A percentile compares a stretch with the other conserved stretches of the same genome.
Evolutionary conservation across 1,140 invertebrate genomes (phyloP).

Genomic region (Heliconius himera): DNA sequence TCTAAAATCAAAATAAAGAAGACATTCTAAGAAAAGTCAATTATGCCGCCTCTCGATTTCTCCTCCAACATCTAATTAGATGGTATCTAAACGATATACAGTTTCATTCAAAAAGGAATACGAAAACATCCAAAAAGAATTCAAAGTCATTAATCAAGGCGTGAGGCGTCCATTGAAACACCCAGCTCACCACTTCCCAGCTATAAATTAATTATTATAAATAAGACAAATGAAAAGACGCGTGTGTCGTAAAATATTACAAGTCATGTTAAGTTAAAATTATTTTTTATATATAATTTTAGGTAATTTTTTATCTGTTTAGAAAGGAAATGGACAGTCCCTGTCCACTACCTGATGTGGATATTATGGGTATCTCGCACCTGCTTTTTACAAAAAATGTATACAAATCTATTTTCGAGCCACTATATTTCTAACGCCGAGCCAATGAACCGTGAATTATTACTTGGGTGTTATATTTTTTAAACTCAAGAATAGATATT

Average conservation of each 20-base stretch:
- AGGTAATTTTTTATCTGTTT: conserved; percentile 36
- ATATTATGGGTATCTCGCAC: conserved; percentile 47
- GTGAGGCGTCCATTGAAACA: conserved; percentile 48
- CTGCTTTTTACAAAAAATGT: conserved; percentile 72
- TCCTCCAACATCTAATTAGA: conserved; percentile 57
- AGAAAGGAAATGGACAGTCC: conserved; percentile 62
- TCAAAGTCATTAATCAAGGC: conserved; percentile 57
- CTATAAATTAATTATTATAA: conserved; percentile 55
- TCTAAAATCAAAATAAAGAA: background rate
- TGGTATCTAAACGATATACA: conserved; percentile 37
- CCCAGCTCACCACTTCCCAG: conserved; percentile 53
- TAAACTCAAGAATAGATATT: background rate
- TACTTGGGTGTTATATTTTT: conserved; percentile 49
- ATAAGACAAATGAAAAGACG: conserved; percentile 39
- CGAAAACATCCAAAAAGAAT: conserved; percentile 52
- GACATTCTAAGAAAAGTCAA: background rate
- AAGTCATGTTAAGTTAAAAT: conserved; percentile 3
- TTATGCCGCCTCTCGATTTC: conserved; percentile 42
- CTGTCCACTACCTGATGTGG: conserved; percentile 56
- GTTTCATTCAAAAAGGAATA: conserved; percentile 43
- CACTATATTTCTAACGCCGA: conserved; percentile 42
- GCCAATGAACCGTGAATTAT: conserved; percentile 59
- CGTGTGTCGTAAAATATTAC: background rate
- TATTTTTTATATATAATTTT: background rate
- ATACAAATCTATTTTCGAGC: conserved; percentile 71